A percentile compares a stretch with the other conserved stretches of the same genome.
phyloP scores from a whole-genome alignment of 2,113 vertebrate species.

The Thamnaconus septentrionalis region DNA sequence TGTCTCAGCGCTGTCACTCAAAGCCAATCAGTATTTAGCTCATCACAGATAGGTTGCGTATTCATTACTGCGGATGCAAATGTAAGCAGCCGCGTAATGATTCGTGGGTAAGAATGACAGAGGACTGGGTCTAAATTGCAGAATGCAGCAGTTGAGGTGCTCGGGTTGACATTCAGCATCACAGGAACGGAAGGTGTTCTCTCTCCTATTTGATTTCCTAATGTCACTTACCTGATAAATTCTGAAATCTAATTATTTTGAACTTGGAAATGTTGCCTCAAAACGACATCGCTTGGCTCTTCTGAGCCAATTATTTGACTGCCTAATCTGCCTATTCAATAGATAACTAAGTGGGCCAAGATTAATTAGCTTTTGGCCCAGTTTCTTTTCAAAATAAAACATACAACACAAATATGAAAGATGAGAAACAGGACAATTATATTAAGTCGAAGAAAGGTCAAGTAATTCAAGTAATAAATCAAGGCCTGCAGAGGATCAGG shows the following conservation, averaged over 20 bases:
- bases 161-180: constrained; percentile 1
- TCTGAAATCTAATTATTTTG: constrained; percentile 18
- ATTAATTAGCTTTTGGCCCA: constrained; percentile 61
- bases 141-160: constrained; percentile 7
- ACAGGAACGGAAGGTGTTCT: background rate
- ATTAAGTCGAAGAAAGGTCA: constrained; percentile 69
- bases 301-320: constrained; percentile 61
- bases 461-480: constrained; percentile 65
- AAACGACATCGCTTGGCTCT: background rate
- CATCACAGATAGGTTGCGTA: background rate
- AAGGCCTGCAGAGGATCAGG: constrained; percentile 15
- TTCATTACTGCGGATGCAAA: constrained; percentile 10
- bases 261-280: constrained; percentile 39
- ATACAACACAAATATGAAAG: constrained; percentile 58
- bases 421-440: constrained; percentile 63
- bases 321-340: constrained; percentile 58
- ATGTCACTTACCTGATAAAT: constrained; percentile 1
- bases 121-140: constrained; percentile 2
- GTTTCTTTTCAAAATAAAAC: constrained; percentile 43
- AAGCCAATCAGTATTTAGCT: constrained; percentile 15
- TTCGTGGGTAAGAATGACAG: constrained; percentile 6
- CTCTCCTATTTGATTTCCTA: constrained; percentile 17
- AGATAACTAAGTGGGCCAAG: constrained; percentile 59
- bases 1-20: constrained; percentile 36
- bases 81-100: constrained; percentile 12